These are phyloP conservation scores for Nephrotoma appendiculata DNA, from an alignment of 2,888 invertebrate genomes.

Conservation along the genomic window DNA sequence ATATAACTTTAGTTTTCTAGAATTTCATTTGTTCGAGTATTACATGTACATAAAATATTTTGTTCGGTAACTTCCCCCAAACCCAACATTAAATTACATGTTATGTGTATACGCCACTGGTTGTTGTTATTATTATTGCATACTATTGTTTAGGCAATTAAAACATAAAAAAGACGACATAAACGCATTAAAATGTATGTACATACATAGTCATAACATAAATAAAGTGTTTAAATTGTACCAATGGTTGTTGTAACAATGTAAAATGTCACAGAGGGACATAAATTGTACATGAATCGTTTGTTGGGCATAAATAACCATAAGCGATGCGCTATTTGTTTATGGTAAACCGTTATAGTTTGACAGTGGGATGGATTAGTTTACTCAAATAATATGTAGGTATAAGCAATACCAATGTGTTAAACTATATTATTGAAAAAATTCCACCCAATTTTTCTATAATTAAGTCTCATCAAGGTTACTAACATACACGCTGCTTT, in stretches of 20 bases:
- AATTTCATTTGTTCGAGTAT: neutral
- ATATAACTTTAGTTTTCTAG: neutral
- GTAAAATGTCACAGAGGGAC: neutral
- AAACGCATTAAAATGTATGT: neutral
- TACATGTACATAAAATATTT: neutral
- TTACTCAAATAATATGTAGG: no score
- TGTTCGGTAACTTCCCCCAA: neutral
- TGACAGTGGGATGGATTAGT: no score
- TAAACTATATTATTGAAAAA: no score
- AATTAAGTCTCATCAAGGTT: no score
- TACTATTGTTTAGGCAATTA: neutral
- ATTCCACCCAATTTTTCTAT: no score
- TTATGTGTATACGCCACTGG: neutral
- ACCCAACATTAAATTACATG: neutral
- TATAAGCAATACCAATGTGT: no score
- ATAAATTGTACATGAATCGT: neutral
- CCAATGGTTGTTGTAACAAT: neutral
- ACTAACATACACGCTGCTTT: no score
- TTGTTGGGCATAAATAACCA: no score
- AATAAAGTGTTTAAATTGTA: neutral
- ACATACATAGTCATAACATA: neutral
- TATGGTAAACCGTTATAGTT: no score
- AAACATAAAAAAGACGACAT: neutral
- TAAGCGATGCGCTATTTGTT: no score
- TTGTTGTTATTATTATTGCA: neutral